These are phyloP conservation scores for Ochotona princeps DNA, from an alignment of 2,113 vertebrate species.

Conservation along the genomic window DNA sequence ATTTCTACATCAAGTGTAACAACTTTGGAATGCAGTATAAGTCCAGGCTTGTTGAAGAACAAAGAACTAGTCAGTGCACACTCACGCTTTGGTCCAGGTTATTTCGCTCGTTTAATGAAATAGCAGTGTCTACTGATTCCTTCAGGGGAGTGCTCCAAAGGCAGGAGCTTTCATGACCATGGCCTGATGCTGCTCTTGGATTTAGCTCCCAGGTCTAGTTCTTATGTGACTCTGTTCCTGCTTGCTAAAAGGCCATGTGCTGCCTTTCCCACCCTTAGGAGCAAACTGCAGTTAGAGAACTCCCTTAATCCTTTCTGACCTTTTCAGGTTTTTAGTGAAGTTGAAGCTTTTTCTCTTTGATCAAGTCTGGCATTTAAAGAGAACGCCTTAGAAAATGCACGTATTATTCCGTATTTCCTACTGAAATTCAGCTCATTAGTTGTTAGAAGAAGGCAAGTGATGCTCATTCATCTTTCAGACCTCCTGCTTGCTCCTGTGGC, in stretches of 20 bases:
- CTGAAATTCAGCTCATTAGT: not conserved
- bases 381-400: not conserved
- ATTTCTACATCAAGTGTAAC: not conserved
- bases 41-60: not conserved
- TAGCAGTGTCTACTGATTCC: not conserved
- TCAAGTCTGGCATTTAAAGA: conserved; percentile 14
- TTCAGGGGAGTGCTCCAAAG: not conserved
- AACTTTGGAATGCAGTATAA: not conserved
- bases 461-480: not conserved
- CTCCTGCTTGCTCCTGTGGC: not conserved
- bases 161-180: not conserved
- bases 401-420: not conserved
- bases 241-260: not conserved
- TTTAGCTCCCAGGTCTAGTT: not conserved
- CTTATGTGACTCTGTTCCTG: not conserved
- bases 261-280: no score
- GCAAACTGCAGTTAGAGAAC: not conserved
- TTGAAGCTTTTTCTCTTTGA: conserved; percentile 4
- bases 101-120: not conserved
- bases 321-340: not conserved
- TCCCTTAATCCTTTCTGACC: not conserved
- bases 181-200: no score
- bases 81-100: not conserved
- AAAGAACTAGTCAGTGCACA: not conserved
- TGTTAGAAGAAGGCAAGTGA: not conserved